A percentile compares a stretch with the other conserved stretches of the same genome.
phyloP scores from a whole-genome alignment of 2,113 vertebrate genomes.

The Copsychus sechellarum region DNA sequence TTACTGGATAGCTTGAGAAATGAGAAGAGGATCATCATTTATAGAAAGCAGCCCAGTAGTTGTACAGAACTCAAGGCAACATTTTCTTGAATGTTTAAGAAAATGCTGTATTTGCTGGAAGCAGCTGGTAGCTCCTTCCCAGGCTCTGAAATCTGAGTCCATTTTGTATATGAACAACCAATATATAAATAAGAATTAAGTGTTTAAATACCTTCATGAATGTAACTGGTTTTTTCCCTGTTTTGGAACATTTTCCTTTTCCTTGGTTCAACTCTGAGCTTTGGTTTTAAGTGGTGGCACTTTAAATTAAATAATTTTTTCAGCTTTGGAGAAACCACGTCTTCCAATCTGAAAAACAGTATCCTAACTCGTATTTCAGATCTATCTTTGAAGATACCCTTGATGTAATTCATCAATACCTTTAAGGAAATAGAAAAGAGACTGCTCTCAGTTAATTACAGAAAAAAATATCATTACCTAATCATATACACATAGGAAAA shows the following conservation, averaged over 20 bases:
- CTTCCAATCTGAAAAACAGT: neutral
- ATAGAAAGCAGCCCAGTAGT: neutral
- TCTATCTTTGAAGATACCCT: neutral
- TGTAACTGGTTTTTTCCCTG: neutral
- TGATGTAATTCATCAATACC: neutral
- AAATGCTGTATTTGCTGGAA: accelerated
- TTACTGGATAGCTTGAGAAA: neutral
- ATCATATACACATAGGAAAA: neutral
- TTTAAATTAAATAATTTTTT: neutral
- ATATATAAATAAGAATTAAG: neutral
- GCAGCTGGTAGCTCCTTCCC: neutral
- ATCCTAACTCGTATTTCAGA: neutral
- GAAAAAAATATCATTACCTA: neutral
- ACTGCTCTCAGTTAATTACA: neutral
- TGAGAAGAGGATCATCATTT: neutral
- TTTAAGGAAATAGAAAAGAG: neutral
- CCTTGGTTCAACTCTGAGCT: neutral
- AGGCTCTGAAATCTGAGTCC: neutral
- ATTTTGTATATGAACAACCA: neutral
- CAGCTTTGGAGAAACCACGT: neutral
- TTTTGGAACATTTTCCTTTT: neutral
- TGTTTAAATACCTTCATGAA: neutral
- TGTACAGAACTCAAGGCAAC: neutral
- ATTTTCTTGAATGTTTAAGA: neutral
- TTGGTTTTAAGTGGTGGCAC: neutral